Conservation (phyloP, 2,797 vertebrate genomes). For the Octomys mimax region DNA sequence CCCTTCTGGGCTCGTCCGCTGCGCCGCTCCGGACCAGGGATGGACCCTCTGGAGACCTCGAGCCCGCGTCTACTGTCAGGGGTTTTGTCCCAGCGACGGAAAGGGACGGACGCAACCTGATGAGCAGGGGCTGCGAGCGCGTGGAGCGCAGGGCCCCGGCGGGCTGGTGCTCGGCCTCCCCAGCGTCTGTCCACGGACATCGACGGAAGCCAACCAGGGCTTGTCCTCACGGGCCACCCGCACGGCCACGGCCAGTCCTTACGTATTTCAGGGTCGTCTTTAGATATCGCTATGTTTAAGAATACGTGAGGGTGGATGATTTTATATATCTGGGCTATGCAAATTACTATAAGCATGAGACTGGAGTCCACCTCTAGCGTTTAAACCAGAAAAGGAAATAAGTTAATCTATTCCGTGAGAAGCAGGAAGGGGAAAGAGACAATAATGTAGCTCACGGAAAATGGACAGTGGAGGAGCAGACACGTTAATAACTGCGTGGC, state of each 20-base stretch:
- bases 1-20: neutral
- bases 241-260: neutral
- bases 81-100: neutral
- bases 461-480: constrained; percentile 31
- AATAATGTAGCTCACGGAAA: constrained; percentile 23
- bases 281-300: constrained; percentile 17
- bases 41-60: neutral
- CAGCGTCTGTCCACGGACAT: too few species aligned
- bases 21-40: neutral
- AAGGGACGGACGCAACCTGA: neutral
- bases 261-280: neutral
- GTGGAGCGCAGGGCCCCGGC: neutral
- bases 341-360: neutral
- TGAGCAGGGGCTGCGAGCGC: neutral
- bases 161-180: too few species aligned
- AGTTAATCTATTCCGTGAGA: neutral
- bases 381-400: constrained; percentile 38
- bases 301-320: neutral
- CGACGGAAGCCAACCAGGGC: too few species aligned
- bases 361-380: neutral
- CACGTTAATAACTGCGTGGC: neutral
- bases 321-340: neutral
- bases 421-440: neutral
- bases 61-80: neutral
- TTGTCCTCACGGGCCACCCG: neutral